Evolutionary conservation across 1,140 invertebrate species (phyloP).

Genomic region (Lasaia peninsularis): DNA sequence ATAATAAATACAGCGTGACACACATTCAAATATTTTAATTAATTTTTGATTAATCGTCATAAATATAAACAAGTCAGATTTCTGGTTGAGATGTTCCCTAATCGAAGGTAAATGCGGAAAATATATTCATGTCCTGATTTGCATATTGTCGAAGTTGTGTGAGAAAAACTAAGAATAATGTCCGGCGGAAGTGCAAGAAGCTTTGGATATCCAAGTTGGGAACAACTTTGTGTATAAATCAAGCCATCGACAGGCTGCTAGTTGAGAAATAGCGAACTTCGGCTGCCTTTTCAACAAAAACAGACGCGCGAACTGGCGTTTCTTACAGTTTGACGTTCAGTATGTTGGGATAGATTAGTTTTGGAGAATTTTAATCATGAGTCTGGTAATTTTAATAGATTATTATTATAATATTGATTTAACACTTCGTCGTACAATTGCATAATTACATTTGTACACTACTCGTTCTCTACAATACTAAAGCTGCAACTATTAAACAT

Average conservation of each 20-base stretch:
- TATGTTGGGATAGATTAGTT: conserved; percentile 9
- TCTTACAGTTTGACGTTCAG: conserved; percentile 4
- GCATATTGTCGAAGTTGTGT: neutral
- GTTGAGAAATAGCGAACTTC: conserved; percentile 8
- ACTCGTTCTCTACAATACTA: too few relatives aligned
- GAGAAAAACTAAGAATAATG: conserved; percentile 17
- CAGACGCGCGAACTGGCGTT: conserved; percentile 7
- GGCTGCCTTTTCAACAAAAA: conserved; percentile 1
- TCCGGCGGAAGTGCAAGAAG: conserved; percentile 8
- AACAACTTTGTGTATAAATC: conserved; percentile 29
- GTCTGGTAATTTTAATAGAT: too few relatives aligned
- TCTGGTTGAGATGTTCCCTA: too few relatives aligned
- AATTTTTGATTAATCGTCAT: too few relatives aligned
- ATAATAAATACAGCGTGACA: too few relatives aligned
- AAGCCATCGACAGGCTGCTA: conserved; percentile 23
- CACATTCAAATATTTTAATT: too few relatives aligned
- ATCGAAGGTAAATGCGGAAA: neutral
- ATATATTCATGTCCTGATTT: neutral
- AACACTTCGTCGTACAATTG: too few relatives aligned
- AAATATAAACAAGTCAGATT: too few relatives aligned
- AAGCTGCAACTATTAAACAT: too few relatives aligned
- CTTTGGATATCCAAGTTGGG: conserved; percentile 19
- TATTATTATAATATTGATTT: too few relatives aligned
- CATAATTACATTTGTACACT: too few relatives aligned
- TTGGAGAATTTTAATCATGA: conserved; percentile 4